Percentiles rank a stretch among this genome's conserved stretches.
These are phyloP conservation scores for Alaudala cheleensis DNA, from an alignment of 2,113 vertebrate species.

Conservation along the genomic window DNA sequence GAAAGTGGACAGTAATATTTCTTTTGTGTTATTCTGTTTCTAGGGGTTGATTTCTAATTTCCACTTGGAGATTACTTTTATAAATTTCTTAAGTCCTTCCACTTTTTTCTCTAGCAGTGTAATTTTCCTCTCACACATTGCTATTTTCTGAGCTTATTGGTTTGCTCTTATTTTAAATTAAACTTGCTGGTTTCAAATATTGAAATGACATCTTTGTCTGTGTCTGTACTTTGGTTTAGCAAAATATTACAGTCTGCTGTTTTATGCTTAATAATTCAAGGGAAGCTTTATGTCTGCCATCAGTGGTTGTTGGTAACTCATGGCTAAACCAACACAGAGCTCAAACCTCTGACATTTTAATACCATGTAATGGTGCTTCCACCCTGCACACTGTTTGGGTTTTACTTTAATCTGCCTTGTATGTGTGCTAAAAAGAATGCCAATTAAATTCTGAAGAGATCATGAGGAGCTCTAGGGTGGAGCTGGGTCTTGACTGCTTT, in stretches of 20 bases:
- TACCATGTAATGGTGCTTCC: constrained; percentile 60
- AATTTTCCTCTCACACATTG: constrained; percentile 92
- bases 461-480: neutral
- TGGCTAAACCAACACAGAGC: constrained; percentile 72
- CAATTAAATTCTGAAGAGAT: constrained; percentile 60
- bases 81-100: constrained; percentile 97
- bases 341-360: constrained; percentile 80
- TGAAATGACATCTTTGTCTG: constrained; percentile 94
- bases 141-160: constrained; percentile 98
- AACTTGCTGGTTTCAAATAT: constrained; percentile 98
- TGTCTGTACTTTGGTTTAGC: constrained; percentile 89
- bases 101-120: constrained; percentile 89
- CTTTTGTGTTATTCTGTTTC: constrained; percentile 98
- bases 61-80: constrained; percentile 99
- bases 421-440: constrained; percentile 40
- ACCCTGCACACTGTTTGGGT: neutral
- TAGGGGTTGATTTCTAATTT: constrained; percentile 99
- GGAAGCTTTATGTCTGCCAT: constrained; percentile 79
- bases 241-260: constrained; percentile 90
- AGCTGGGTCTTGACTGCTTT: neutral
- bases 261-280: constrained; percentile 89
- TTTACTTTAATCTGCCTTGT: constrained; percentile 46
- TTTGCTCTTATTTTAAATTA: constrained; percentile 98
- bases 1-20: constrained; percentile 99
- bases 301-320: constrained; percentile 81